Evolutionary conservation across 92 coral and sea anemone species (phyloP).

Genomic region (Umimayanthus kanabou): DNA sequence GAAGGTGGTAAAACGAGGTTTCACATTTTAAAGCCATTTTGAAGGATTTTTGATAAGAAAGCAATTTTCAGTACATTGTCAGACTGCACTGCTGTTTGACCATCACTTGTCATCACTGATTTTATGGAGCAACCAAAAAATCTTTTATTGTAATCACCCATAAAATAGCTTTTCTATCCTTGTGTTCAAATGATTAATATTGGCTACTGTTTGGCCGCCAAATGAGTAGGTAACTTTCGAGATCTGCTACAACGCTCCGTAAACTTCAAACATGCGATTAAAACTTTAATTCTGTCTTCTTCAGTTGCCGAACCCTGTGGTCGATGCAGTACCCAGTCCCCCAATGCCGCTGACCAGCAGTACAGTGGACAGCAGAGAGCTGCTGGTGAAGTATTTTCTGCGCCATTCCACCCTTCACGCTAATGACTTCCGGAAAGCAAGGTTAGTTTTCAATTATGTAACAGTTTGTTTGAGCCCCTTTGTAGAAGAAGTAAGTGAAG

Average conservation of each 20-base stretch:
- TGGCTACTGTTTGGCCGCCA: not conserved
- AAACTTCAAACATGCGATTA: not conserved
- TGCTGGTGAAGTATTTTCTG: constrained; percentile 72
- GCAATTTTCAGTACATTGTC: too few relatives aligned
- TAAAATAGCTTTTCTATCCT: too few relatives aligned
- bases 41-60: too few relatives aligned
- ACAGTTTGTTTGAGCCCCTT: not conserved
- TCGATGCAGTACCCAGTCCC: constrained; percentile 10
- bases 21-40: too few relatives aligned
- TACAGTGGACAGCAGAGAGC: constrained; percentile 57
- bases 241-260: too few relatives aligned
- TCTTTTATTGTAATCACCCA: not conserved
- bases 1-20: too few relatives aligned
- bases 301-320: not conserved
- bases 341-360: not conserved
- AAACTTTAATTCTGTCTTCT: not conserved
- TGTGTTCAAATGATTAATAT: not conserved
- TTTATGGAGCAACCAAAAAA: not conserved
- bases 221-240: too few relatives aligned
- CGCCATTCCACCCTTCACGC: constrained; percentile 51
- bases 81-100: too few relatives aligned
- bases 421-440: constrained; percentile 23
- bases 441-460: not conserved
- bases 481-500: too few relatives aligned
- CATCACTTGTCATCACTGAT: not conserved